Evolutionary conservation across 1,140 invertebrate species (phyloP).

Genomic region (Episyrphus balteatus): DNA sequence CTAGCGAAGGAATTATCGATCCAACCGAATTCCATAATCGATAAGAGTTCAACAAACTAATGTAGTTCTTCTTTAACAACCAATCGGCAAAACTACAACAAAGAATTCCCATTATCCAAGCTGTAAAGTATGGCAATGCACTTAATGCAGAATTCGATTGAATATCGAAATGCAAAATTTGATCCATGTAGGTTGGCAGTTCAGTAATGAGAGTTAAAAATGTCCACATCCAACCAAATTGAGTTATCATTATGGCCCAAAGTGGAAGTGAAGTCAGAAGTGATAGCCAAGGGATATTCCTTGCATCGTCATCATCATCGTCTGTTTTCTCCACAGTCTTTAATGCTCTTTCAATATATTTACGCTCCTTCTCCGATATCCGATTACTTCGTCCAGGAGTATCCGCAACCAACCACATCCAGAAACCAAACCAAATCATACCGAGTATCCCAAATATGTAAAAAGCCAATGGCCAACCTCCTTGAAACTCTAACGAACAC

Average conservation of each 20-base stretch:
- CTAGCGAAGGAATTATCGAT: conserved; percentile 59
- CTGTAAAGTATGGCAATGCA: conserved; percentile 65
- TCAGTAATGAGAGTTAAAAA: conserved; percentile 92
- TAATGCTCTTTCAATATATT: conserved; percentile 53
- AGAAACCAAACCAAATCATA: conserved; percentile 68
- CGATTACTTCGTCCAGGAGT: conserved; percentile 65
- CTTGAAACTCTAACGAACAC: conserved; percentile 52
- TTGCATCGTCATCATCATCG: not conserved
- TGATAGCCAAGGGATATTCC: conserved; percentile 55
- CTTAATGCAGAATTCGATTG: conserved; percentile 69
- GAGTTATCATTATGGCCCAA: conserved; percentile 79
- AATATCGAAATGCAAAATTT: conserved; percentile 81
- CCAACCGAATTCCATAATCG: conserved; percentile 68
- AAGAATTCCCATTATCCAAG: conserved; percentile 56
- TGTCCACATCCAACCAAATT: conserved; percentile 87
- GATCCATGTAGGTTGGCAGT: conserved; percentile 87
- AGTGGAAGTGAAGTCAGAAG: conserved; percentile 72
- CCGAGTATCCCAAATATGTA: conserved; percentile 70
- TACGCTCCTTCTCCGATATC: conserved; percentile 57
- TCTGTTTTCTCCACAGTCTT: conserved; percentile 22
- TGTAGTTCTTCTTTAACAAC: conserved; percentile 48
- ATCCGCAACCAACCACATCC: conserved; percentile 62
- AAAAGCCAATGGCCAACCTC: conserved; percentile 69
- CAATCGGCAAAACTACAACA: conserved; percentile 61
- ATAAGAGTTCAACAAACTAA: conserved; percentile 55